Percentiles rank a stretch among this genome's conserved stretches.
Conservation (phyloP, 2,113 vertebrate species). For the Bos javanicus region DNA sequence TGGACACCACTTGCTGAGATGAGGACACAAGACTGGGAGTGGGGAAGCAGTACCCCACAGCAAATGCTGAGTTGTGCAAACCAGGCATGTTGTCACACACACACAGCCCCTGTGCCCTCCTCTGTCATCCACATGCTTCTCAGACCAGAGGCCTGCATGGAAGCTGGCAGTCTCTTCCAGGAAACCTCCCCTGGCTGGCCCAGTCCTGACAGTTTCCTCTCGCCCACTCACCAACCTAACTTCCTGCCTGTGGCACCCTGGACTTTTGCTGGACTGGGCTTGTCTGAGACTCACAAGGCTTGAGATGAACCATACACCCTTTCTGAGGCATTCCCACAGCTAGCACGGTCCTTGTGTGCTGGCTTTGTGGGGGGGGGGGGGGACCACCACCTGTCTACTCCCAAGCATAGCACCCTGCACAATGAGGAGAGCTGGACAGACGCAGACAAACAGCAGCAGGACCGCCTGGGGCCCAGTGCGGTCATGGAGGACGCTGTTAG, state of each 20-base stretch:
- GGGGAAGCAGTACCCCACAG: not conserved
- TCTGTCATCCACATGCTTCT: not conserved
- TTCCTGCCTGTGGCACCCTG: not conserved
- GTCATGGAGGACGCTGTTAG: not conserved
- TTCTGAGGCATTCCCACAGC: not conserved
- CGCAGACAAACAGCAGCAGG: not conserved
- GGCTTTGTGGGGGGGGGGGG: not conserved
- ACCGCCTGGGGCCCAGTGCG: not conserved
- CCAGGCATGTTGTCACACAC: not conserved
- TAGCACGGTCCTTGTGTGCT: not conserved
- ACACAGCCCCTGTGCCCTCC: not conserved
- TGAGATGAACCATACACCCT: not conserved
- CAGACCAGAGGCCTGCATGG: not conserved
- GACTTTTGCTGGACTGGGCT: not conserved
- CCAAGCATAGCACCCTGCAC: not conserved
- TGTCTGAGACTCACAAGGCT: not conserved
- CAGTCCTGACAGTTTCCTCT: not conserved
- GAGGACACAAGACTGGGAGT: not conserved
- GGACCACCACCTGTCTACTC: not conserved
- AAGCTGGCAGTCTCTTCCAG: not conserved
- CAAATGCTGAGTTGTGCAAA: not conserved
- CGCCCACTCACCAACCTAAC: not conserved
- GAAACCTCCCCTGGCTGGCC: not conserved
- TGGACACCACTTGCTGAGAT: not conserved
- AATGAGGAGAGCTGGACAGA: not conserved